These are phyloP conservation scores for Epizoanthus illoricatus DNA, from an alignment of 92 coral and sea anemone genomes.

Conservation along the genomic window DNA sequence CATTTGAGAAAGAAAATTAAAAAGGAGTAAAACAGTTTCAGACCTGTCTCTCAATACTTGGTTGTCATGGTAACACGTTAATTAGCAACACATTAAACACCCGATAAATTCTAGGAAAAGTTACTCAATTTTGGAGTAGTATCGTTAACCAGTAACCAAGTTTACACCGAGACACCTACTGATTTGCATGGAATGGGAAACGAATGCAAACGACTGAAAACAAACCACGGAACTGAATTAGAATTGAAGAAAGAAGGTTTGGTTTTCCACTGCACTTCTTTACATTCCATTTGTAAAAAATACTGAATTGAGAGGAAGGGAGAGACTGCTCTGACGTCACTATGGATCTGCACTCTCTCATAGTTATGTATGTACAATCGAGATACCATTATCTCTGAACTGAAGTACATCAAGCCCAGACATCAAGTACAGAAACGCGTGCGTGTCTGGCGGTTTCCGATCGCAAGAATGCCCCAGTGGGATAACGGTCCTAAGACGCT, in stretches of 20 bases:
- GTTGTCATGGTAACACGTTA: no score
- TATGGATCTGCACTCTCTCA: neutral
- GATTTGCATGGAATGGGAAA: neutral
- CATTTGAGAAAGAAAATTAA: no score
- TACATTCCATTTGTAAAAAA: neutral
- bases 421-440: neutral
- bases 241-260: neutral
- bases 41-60: no score
- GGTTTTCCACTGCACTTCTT: neutral
- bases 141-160: no score
- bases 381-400: slow-evolving; percentile 10
- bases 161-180: neutral
- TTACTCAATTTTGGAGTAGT: no score
- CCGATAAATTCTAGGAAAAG: no score
- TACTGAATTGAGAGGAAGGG: neutral
- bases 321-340: slow-evolving; percentile 3
- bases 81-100: no score
- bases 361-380: neutral
- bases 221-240: neutral
- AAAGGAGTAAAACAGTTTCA: no score
- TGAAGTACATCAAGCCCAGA: no score
- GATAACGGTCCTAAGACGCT: slow-evolving; percentile 8
- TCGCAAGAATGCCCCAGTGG: neutral
- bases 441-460: slow-evolving; percentile 7
- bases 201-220: neutral